Base-by-base conservation (phyloP, 1,140 invertebrate genomes). In the Pogonomyrmex barbatus region DNA sequence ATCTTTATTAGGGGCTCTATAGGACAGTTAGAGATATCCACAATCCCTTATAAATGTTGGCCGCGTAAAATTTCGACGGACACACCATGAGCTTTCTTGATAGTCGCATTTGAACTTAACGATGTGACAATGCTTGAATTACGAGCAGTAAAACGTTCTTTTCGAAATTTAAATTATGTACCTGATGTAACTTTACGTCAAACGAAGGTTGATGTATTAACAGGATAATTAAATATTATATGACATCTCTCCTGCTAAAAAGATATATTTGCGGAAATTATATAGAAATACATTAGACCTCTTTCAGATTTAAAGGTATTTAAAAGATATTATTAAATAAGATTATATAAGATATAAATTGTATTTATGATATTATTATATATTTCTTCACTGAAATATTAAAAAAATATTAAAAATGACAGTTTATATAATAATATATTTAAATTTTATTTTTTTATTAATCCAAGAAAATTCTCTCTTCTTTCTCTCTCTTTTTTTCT, bases 1-100 rank as follows among this genome's bases (percentile, higher is more conserved):
- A 89, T 88, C 90, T 91, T 91, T 91, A 91, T 91, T 91, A 58
- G 62, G 58, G 75, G 58, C 17, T 81, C 62, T 45, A 39, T 87
- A 62, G 70, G 71, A 83, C 86, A 90, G 88, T 90, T 90, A 88
- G 70, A 90, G 45, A 42, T 82, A 75, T 77, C 50, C 36, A n/a
- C 54, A 14, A 14, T 76, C 17, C 36, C 47, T 17, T 42, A 52
- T 77, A 85, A 82, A 78, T 50, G 68, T 45, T 45, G 62, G 10
- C 33, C 81, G 71, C 60, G 77, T 89, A 81, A 89, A 89, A 85
- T 88, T 60, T 90, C 77, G 76, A 78, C 68, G 42, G 75, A 39
- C 86, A 39, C 86, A 85, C 50, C 36, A 24, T 71, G 52, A 78
- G 79, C 3, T 56, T 54, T 50, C 52, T 73, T 60, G 58, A 79